Evolutionary conservation across 2,888 invertebrate species (phyloP), one percentile per base, ranked within the genome.

Genomic region (Bedellia somnulentella): DNA sequence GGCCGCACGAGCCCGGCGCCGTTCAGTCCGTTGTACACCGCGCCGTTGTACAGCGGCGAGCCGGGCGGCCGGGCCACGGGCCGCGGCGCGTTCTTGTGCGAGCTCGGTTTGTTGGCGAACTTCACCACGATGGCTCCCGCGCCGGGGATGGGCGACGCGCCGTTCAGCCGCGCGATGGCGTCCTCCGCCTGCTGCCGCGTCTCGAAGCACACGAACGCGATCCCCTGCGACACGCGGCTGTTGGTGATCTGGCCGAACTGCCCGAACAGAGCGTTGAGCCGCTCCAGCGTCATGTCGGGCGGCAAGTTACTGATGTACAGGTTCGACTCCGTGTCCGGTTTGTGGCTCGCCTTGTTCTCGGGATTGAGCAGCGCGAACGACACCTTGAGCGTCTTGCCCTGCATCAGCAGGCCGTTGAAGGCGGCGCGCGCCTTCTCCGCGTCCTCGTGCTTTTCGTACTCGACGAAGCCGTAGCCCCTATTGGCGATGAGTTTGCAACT

Each of bases 221-320:
- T 76, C 35, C 77, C 77, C 43, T 76, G 77, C 28, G 76, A 71
- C 31, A 77, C 75, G 30, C 76, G 61, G 41, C 75, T 76, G 46
- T 76, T 76, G 29, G 77, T 77, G 44, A 77, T 77, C 34, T 43
- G 47, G 17, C 77, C 77, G 46, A 64, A 75, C 43, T 59, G 63
- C 32, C 52, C 49, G 52, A 77, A 77, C 33, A 76, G 45, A 30
- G 38, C 50, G 49, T 77, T 77, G 29, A 77, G 62, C 34, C 71
- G 56, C 48, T 77, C 77, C 33, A 77, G 49, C 35, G 73, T 75
- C 73, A 73, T 76, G 46, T 77, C 77, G 11, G 77, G 75, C 42
- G 77, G 76, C 45, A 77, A 56, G 49, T 76, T 76, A 43, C 76
- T 77, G 44, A 77, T 73, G 45, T 77, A 77, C 37, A 77, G 62